A percentile compares a stretch with the other conserved stretches of the same genome.
phyloP scores from a whole-genome alignment of 2,113 vertebrate species.

The Phalacrocorax carbo region DNA sequence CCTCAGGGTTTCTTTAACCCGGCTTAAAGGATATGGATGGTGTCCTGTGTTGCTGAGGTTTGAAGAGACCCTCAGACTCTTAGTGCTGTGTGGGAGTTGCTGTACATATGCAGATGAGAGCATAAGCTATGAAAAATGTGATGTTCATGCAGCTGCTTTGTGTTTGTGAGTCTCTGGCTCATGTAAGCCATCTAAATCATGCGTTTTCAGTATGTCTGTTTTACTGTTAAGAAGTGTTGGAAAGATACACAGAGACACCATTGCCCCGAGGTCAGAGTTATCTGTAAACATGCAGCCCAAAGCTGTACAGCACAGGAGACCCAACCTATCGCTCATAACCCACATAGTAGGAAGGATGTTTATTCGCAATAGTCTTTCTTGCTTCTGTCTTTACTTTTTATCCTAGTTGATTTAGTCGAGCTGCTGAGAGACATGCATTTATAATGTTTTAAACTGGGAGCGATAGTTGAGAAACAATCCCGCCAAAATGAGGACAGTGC shows the following conservation, averaged over 20 bases:
- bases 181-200: not conserved
- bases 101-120: not conserved
- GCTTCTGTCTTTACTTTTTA: not conserved
- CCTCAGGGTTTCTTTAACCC: not conserved
- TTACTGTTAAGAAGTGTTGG: not conserved
- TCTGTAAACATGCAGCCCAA: not conserved
- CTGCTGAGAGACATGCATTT: not conserved
- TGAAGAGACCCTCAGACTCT: not conserved
- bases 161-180: not conserved
- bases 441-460: not conserved
- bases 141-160: not conserved
- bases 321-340: not conserved
- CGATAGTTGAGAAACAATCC: not conserved
- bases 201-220: not conserved
- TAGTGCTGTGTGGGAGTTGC: not conserved
- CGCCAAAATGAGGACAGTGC: not conserved
- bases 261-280: not conserved
- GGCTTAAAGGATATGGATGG: not conserved
- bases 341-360: not conserved
- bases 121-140: not conserved
- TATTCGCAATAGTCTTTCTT: not conserved
- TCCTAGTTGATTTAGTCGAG: not conserved
- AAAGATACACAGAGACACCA: not conserved
- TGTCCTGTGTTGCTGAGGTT: not conserved
- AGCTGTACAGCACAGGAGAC: not conserved